Conservation (phyloP, 2,797 vertebrate species). For the Nyctalus aviator region DNA sequence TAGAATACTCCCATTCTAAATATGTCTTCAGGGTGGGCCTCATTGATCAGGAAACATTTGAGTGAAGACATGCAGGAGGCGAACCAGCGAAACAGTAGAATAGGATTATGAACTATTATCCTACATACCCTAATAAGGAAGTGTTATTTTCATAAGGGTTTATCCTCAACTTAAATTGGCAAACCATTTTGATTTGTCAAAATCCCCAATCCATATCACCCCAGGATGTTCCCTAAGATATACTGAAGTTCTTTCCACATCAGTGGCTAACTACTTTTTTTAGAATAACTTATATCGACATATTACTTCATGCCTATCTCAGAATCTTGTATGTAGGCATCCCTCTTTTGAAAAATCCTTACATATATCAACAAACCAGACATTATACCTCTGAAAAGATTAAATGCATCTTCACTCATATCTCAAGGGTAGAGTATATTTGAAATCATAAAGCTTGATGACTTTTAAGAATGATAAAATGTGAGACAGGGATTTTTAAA, state of each 20-base stretch:
- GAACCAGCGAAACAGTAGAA: not conserved
- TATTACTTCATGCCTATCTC: not conserved
- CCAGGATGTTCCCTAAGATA: not conserved
- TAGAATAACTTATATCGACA: not conserved
- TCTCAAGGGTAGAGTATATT: not conserved
- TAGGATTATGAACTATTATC: not conserved
- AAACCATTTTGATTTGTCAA: conserved; percentile 47
- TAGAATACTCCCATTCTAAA: not conserved
- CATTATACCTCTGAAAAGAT: not conserved
- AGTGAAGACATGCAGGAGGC: not conserved
- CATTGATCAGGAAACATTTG: not conserved
- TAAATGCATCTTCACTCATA: not conserved
- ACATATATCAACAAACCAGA: not conserved
- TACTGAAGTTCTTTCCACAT: not conserved
- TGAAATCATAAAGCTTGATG: conserved; percentile 17
- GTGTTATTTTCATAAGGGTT: conserved; percentile 22
- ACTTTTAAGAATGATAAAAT: conserved; percentile 35
- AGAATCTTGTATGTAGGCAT: not conserved
- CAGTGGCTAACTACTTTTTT: not conserved
- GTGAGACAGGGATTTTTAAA: not conserved
- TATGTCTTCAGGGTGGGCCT: not conserved
- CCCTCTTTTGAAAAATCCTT: not conserved
- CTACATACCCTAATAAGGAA: not conserved
- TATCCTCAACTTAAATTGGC: not conserved
- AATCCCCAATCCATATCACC: not conserved